Evolutionary conservation across 2,113 vertebrate genomes (phyloP).

Genomic region (Elanus axillaris): DNA sequence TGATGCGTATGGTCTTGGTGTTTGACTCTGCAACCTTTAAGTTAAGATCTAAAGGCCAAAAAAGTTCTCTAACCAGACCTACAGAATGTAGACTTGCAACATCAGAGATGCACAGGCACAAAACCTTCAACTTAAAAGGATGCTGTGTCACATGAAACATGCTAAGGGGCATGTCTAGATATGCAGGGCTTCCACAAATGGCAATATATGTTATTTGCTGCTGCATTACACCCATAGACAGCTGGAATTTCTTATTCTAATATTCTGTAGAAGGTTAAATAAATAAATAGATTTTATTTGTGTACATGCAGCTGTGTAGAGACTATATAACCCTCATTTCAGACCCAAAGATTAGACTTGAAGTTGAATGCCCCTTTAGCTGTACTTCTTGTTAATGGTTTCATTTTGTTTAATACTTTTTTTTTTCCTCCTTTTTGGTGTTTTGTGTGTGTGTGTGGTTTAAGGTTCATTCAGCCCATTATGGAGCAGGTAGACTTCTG

Average conservation of each 20-base stretch:
- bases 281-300: neutral
- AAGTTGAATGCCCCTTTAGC: neutral
- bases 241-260: neutral
- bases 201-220: neutral
- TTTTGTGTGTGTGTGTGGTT: neutral
- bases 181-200: neutral
- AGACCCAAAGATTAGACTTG: neutral
- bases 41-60: neutral
- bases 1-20: neutral
- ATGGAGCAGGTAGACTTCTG: neutral
- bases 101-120: neutral
- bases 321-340: neutral
- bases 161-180: too few relatives aligned
- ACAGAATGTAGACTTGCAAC: neutral
- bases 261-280: neutral
- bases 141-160: neutral
- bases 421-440: rapidly evolving
- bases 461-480: neutral
- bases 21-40: neutral
- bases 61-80: neutral
- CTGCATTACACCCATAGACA: neutral
- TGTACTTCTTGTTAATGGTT: neutral
- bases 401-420: neutral
- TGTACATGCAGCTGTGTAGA: neutral
- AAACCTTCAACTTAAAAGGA: neutral